Percentiles rank a stretch among this genome's conserved stretches.
These are phyloP conservation scores for Nemotelus nigrinus DNA, from an alignment of 2,888 invertebrate genomes.

Conservation along the genomic window DNA sequence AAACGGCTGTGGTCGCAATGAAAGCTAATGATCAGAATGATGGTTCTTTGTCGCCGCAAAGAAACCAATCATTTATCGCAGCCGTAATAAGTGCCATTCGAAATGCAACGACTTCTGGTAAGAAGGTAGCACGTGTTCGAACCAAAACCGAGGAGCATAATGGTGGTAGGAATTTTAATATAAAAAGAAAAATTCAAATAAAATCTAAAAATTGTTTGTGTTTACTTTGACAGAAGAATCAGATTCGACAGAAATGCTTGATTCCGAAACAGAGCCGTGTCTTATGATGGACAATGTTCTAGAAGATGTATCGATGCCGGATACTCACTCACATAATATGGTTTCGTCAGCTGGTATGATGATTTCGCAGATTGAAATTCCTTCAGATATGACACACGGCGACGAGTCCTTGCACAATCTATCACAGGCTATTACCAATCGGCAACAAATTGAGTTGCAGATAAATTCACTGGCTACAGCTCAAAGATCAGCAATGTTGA, in stretches of 20 bases:
- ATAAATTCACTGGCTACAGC: conserved; percentile 58
- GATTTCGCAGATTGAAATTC: conserved; percentile 64
- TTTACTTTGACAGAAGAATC: conserved; percentile 68
- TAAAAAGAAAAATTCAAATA: neutral
- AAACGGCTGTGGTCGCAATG: conserved; percentile 55
- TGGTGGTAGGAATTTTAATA: conserved; percentile 56
- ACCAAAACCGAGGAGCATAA: conserved; percentile 55
- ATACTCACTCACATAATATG: conserved; percentile 75
- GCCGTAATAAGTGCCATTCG: conserved; percentile 78
- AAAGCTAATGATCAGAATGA: conserved; percentile 55
- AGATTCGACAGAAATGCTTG: conserved; percentile 80
- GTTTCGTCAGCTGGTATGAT: conserved; percentile 71
- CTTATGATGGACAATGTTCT: conserved; percentile 82
- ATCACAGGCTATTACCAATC: conserved; percentile 78
- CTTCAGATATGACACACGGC: conserved; percentile 59
- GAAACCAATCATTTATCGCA: conserved; percentile 75
- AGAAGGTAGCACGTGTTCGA: conserved; percentile 52
- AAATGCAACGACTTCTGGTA: conserved; percentile 66
- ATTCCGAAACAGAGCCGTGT: conserved; percentile 85
- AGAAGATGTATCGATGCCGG: conserved; percentile 73
- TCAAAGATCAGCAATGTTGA: conserved; percentile 65
- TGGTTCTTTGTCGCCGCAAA: conserved; percentile 69
- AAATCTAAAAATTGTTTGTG: neutral
- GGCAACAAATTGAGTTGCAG: conserved; percentile 74
- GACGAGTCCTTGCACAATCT: conserved; percentile 80